Percentiles rank a stretch among this genome's conserved stretches.
Conservation (phyloP, 37 sponge, comb jelly and placozoan species). For the Lycopodina hypogea region DNA sequence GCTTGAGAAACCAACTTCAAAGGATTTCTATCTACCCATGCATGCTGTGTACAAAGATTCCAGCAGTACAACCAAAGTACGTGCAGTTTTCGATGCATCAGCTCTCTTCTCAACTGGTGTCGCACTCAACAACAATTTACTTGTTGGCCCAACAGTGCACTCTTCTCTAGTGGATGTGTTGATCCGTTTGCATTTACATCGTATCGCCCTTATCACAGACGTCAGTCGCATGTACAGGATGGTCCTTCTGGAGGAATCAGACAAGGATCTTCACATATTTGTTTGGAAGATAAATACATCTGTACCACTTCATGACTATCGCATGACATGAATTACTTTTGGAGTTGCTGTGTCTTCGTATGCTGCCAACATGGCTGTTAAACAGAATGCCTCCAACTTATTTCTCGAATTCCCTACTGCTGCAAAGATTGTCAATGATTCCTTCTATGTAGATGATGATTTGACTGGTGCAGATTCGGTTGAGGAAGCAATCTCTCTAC, state of each 20-base stretch:
- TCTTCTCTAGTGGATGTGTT: constrained; percentile 32
- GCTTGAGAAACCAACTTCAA: constrained; percentile 5
- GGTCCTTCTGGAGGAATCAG: background rate
- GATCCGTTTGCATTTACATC: constrained; percentile 22
- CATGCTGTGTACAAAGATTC: constrained; percentile 33
- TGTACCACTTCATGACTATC: constrained; percentile 7
- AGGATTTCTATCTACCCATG: constrained; percentile 39
- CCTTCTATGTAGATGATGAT: constrained; percentile 49
- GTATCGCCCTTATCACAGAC: constrained; percentile 30
- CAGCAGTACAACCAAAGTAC: constrained; percentile 32
- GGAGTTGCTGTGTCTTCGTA: constrained; percentile 23
- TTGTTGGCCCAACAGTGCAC: constrained; percentile 34
- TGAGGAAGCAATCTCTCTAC: constrained; percentile 10
- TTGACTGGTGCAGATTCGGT: too few species aligned
- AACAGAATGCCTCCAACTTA: constrained; percentile 15
- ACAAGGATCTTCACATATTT: constrained; percentile 28
- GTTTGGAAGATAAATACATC: constrained; percentile 7
- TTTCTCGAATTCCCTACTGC: constrained; percentile 21
- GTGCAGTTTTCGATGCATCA: constrained; percentile 38
- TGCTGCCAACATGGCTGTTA: too few species aligned
- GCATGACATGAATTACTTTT: constrained; percentile 27
- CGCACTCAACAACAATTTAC: constrained; percentile 25
- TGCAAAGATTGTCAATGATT: constrained; percentile 8
- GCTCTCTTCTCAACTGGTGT: constrained; percentile 25
- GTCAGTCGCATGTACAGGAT: constrained; percentile 32